Evolutionary conservation across 1,140 invertebrate genomes (phyloP).

Genomic region (roundworm (Caenorhabditis elegans)): DNA sequence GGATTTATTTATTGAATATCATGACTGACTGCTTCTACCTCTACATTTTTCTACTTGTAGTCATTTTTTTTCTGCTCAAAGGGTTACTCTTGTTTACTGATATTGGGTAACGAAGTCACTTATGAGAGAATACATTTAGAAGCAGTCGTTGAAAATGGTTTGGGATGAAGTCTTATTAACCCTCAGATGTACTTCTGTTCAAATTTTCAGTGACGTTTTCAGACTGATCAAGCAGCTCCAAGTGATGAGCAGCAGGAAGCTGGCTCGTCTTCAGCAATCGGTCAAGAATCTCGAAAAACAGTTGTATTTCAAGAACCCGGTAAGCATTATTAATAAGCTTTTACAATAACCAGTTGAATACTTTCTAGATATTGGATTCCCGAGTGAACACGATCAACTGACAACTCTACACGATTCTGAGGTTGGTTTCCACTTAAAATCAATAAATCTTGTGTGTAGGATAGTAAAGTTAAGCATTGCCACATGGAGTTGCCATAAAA

Average conservation of each 20-base stretch:
- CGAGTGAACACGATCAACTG: conserved; percentile 4
- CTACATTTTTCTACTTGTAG: too few relatives aligned
- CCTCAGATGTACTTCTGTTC: not conserved
- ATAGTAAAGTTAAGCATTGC: conserved; percentile 33
- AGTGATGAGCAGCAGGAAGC: conserved; percentile 19
- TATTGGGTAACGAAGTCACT: not conserved
- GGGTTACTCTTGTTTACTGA: not conserved
- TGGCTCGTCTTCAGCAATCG: not conserved
- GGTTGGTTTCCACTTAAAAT: not conserved
- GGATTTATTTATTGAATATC: too few relatives aligned
- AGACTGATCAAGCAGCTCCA: not conserved
- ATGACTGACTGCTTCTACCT: too few relatives aligned
- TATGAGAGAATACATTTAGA: not conserved
- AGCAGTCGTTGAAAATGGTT: not conserved
- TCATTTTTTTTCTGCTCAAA: too few relatives aligned
- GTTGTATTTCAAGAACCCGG: conserved; percentile 26
- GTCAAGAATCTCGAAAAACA: conserved; percentile 14
- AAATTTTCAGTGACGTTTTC: too few relatives aligned
- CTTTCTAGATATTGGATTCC: not conserved
- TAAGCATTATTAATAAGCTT: too few relatives aligned
- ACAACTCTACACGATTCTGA: not conserved
- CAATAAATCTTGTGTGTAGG: conserved; percentile 26
- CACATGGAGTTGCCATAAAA: conserved; percentile 21
- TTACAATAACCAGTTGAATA: not conserved
- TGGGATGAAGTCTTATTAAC: not conserved